phyloP scores from a whole-genome alignment of 2,113 vertebrate genomes.

The Nesogale talazaci region DNA sequence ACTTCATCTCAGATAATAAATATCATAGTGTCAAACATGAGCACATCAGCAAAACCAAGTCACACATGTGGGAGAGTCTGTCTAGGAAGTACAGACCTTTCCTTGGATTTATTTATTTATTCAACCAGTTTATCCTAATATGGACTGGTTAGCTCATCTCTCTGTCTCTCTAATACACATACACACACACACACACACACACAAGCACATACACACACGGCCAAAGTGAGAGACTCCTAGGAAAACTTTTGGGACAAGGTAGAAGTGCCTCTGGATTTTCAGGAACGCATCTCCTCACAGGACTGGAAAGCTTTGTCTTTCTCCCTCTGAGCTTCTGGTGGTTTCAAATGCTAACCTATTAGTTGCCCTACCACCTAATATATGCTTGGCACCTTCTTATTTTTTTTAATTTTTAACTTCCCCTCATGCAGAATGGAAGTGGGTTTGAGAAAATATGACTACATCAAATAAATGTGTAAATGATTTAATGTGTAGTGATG shows the following conservation, averaged over 20 bases:
- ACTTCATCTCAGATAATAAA: constrained; percentile 80
- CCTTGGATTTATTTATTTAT: not conserved
- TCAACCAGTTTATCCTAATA: accelerated
- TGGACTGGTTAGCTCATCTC: too few relatives aligned
- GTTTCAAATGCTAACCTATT: too few relatives aligned
- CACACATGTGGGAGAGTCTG: constrained; percentile 33
- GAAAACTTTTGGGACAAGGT: too few relatives aligned
- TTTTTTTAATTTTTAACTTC: not conserved
- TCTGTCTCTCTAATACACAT: too few relatives aligned
- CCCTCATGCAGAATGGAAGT: not conserved
- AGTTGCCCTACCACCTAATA: not conserved
- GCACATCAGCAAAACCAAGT: constrained; percentile 53
- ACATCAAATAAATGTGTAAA: not conserved
- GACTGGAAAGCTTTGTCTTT: too few relatives aligned
- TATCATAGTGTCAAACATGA: constrained; percentile 75
- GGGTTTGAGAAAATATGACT: not conserved
- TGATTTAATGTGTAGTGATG: not conserved
- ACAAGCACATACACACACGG: too few relatives aligned
- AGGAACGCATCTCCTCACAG: too few relatives aligned
- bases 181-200: too few relatives aligned
- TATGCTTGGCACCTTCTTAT: not conserved
- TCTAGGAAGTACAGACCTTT: not conserved
- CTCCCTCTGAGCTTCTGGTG: too few relatives aligned
- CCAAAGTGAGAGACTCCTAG: too few relatives aligned
- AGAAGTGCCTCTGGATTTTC: too few relatives aligned